Conservation (phyloP, 2,888 invertebrate genomes). For the Eupithecia abbreviata region DNA sequence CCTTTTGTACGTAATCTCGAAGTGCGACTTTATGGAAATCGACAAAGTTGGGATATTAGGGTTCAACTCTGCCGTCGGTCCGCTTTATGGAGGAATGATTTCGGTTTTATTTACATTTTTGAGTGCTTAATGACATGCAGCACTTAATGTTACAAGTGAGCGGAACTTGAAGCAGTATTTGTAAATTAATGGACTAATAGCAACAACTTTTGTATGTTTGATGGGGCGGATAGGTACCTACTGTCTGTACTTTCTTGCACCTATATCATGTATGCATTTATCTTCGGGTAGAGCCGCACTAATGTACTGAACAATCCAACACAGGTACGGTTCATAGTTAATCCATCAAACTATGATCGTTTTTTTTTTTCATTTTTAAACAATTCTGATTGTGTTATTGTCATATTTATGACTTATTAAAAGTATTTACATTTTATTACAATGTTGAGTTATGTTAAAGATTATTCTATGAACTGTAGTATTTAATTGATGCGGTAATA, state of each 20-base stretch:
- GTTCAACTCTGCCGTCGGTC: slow-evolving; percentile 39
- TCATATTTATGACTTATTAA: too few relatives aligned
- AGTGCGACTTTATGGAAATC: slow-evolving; percentile 43
- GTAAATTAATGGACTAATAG: background rate
- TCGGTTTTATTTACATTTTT: slow-evolving; percentile 25
- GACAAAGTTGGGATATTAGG: slow-evolving; percentile 42
- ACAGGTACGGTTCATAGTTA: background rate
- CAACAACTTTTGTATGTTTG: background rate
- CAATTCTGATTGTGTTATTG: too few relatives aligned
- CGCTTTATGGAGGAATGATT: slow-evolving; percentile 31
- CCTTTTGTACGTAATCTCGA: slow-evolving; percentile 42
- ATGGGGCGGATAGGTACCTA: background rate
- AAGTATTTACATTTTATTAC: too few relatives aligned
- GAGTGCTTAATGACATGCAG: slow-evolving; percentile 10
- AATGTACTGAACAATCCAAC: background rate
- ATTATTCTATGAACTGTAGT: too few relatives aligned
- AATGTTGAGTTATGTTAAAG: too few relatives aligned
- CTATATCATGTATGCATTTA: too few relatives aligned
- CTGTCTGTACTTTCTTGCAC: too few relatives aligned
- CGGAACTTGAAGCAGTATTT: background rate
- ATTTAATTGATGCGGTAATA: too few relatives aligned
- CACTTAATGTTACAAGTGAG: background rate
- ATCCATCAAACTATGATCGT: background rate
- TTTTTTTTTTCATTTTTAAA: too few relatives aligned
- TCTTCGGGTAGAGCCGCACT: background rate